Conservation (phyloP, 2,113 vertebrate genomes). For the Perognathus longimembris region DNA sequence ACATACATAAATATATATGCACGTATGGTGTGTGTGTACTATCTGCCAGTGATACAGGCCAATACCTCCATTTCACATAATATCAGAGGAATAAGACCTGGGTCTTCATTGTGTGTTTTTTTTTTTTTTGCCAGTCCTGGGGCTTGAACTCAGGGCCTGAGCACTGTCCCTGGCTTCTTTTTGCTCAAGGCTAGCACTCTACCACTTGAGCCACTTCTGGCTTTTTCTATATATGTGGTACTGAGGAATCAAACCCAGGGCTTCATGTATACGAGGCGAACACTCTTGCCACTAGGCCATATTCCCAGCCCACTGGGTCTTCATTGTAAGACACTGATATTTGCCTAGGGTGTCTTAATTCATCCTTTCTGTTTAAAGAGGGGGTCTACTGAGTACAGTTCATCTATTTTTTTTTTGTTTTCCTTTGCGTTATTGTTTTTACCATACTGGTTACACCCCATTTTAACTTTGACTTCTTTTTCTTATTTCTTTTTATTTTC, state of each 20-base stretch:
- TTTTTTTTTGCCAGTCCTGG: no score
- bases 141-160: no score
- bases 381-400: neutral
- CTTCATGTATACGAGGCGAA: no score
- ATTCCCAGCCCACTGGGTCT: no score
- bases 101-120: constrained; percentile 9
- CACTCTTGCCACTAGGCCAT: no score
- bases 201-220: no score
- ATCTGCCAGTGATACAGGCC: neutral
- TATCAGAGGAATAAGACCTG: neutral
- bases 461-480: neutral
- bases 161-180: no score
- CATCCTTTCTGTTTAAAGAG: constrained; percentile 29
- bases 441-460: neutral
- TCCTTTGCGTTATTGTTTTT: constrained; percentile 31
- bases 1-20: neutral
- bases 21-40: neutral
- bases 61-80: neutral
- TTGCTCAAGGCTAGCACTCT: no score
- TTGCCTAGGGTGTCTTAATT: constrained; percentile 19
- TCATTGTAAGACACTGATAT: constrained; percentile 62
- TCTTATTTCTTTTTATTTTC: neutral
- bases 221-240: no score
- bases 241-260: no score
- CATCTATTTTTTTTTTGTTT: constrained; percentile 1